Base-by-base conservation (phyloP, 2,888 invertebrate species). In the Chloroclysta siterata region DNA sequence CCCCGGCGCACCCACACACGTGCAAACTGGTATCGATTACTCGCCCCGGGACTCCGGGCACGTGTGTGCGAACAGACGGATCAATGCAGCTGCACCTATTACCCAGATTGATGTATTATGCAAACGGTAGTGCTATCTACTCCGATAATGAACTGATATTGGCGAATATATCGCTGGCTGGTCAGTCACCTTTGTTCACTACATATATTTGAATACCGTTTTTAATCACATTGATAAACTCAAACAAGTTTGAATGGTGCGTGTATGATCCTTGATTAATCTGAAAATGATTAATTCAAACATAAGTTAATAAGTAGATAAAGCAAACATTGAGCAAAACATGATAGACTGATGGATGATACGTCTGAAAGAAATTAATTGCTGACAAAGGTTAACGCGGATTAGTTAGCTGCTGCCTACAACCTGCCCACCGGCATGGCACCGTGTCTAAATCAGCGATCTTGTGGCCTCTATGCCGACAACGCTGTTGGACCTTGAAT, bases 401-500 rank as follows among this genome's bases (percentile, higher is more conserved):
- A 61, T 61, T 60, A 66, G 63, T 62, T 60, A 22, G 46, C 7
- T 65, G 39, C 67, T 70, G 65, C 65, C 69, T 71, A 70, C 70
- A 66, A 47, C 61, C 66, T 56, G 62, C 70, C 71, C 69, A 51
- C 69, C 46, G 22, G 22, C 22, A 22, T 22, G 63, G 54, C 60
- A 59, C 62, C 56, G 70, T 66, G 71, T 68, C 69, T 66, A 72
- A 71, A 72, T 68, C 63, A 57, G 69, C 70, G 66, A 71, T 73
- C 71, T 66, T 61, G 64, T 64, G 72, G 70, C 70, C 73, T 74
- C 74, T 64, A 60, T 57, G 39, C 71, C 70, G 67, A 73, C 74
- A 74, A 74, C 71, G 61, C 68, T 62, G 60, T 50, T 58, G 70
- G 68, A 72, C 74, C 74, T 74, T 74, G 74, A 72, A 68, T 84